These are phyloP conservation scores for Vulpes ferrilata DNA, from an alignment of 2,113 vertebrate genomes.

Conservation along the genomic window DNA sequence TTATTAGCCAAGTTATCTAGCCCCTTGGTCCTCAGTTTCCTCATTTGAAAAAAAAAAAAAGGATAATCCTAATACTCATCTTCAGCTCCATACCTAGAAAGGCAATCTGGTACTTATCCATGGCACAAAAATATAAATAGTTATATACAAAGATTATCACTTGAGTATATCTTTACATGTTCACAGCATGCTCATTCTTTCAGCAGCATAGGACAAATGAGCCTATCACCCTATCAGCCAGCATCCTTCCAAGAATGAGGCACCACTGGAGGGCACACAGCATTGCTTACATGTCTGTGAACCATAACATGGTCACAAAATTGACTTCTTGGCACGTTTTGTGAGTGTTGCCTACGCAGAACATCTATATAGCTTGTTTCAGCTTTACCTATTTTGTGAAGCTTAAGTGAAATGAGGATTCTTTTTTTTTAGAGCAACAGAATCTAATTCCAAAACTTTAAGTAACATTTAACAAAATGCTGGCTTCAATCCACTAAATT, in stretches of 20 bases:
- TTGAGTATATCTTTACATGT: not conserved
- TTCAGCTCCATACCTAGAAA: not conserved
- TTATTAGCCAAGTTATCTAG: not conserved
- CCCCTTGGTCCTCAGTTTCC: not conserved
- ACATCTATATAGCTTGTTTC: not conserved
- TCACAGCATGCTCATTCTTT: not conserved
- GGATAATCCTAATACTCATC: not conserved
- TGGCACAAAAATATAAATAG: not conserved
- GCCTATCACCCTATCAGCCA: not conserved
- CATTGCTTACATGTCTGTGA: not conserved
- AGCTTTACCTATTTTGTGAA: not conserved
- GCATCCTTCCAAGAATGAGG: not conserved
- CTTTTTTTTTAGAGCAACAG: not conserved
- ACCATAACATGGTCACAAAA: not conserved
- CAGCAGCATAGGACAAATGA: not conserved
- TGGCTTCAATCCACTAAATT: conserved; percentile 2
- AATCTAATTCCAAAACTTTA: conserved; percentile 22
- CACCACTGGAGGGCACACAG: not conserved
- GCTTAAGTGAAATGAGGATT: not conserved
- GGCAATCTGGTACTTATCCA: not conserved
- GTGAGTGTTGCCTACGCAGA: not conserved
- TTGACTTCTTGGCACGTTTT: not conserved
- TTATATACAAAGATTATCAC: not conserved
- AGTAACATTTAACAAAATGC: not conserved
- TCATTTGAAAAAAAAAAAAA: not conserved